Conservation (phyloP, 2,113 vertebrate species). For the Herpetotheres cachinnans region DNA sequence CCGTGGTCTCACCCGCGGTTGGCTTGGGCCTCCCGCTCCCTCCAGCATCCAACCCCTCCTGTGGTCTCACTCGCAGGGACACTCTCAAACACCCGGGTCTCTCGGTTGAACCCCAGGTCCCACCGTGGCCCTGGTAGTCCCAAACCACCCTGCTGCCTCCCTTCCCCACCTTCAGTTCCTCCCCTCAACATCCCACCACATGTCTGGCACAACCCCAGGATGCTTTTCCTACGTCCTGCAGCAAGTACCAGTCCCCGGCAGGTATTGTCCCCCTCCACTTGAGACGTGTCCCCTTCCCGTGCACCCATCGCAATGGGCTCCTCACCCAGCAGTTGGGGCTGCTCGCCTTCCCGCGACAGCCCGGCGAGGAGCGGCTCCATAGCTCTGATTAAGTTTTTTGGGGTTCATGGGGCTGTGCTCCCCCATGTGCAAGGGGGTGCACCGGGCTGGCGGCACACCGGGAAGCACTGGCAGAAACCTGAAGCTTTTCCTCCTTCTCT, state of each 20-base stretch:
- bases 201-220: background rate
- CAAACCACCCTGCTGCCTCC: background rate
- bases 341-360: background rate
- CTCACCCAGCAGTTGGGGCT: background rate
- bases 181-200: accelerated
- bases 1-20: accelerated
- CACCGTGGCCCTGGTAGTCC: accelerated
- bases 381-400: accelerated
- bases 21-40: background rate
- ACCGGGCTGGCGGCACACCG: background rate
- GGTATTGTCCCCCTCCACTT: accelerated
- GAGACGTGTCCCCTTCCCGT: background rate
- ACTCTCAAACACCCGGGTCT: background rate
- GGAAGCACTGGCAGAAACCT: background rate
- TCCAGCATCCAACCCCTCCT: background rate
- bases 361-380: background rate
- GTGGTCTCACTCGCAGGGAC: background rate
- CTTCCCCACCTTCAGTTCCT: background rate
- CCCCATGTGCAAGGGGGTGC: background rate
- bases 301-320: accelerated
- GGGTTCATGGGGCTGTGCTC: background rate
- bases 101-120: background rate
- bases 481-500: background rate
- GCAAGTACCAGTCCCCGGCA: background rate
- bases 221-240: accelerated